A percentile compares a stretch with the other conserved stretches of the same genome.
Evolutionary conservation across 2,113 vertebrate genomes (phyloP).

Genomic region (Circaetus cinerascens): DNA sequence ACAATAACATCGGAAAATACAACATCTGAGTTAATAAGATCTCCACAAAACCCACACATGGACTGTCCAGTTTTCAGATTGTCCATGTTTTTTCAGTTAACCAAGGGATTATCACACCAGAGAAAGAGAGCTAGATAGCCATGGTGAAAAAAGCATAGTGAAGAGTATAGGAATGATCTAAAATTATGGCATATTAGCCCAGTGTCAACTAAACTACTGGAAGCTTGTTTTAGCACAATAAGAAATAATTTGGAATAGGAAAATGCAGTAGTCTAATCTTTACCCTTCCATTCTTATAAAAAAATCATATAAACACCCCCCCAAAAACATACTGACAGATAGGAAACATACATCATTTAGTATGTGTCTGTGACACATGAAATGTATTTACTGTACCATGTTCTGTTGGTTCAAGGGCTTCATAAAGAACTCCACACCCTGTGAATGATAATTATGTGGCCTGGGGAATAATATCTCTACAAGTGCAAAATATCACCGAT

Average conservation of each 20-base stretch:
- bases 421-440: neutral
- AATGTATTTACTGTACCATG: neutral
- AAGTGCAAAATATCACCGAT: neutral
- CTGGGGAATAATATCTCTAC: neutral
- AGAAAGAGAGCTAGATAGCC: neutral
- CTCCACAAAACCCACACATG: neutral
- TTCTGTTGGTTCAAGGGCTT: neutral
- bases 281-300: neutral
- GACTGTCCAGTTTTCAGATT: neutral
- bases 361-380: neutral
- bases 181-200: neutral
- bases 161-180: fast-evolving
- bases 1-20: neutral
- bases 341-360: neutral
- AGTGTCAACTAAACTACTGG: neutral
- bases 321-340: neutral
- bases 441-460: neutral
- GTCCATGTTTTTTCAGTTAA: neutral
- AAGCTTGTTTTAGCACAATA: neutral
- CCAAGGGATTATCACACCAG: neutral
- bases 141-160: neutral
- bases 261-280: neutral
- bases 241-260: neutral
- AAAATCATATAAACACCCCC: fast-evolving
- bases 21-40: neutral